Base-by-base conservation (phyloP, 1,140 invertebrate genomes). In the Drosophila orena region DNA sequence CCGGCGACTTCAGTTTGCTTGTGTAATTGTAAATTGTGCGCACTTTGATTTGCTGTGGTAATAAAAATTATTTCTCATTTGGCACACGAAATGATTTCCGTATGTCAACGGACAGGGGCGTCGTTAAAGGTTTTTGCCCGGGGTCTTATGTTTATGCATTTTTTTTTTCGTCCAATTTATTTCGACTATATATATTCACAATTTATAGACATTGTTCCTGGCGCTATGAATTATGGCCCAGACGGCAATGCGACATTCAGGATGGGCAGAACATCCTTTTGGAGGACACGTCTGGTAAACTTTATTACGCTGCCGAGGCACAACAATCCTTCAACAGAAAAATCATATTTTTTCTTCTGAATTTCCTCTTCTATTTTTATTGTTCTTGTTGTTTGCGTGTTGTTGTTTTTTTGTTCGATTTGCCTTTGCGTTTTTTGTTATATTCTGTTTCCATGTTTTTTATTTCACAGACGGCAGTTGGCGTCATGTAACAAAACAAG, bases 11-110 rank as follows among this genome's bases (percentile, higher is more conserved):
- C 38, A 15, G 49, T 60, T 52, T 38, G 55, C 55, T 69, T 77
- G 54, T 62, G 56, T 84, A 85, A 80, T 85, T 79, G 80, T 84
- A 70, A 84, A 79, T 72, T 76, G 77, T 75, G 81, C 76, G 77
- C 72, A 84, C 81, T 84, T 84, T 84, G 74, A 84, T 84, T 84
- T 73, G 77, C 66, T 66, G 59, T 72, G 81, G 59, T 77, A 71
- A 77, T 85, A 85, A 85, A 84, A 85, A 68, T 75, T 68, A 50
- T 65, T 65, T 85, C 74, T 77, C 74, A 77, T 77, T 77, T 77
- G 73, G 73, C 74, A 77, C 62, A 69, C 74, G 62, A 77, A 77
- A 77, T 77, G 55, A 75, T 77, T 77, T 77, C 73, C 74, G 74
- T 77, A 60, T 77, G 73, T 58, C 52, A 71, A 59, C 47, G 20